phyloP scores from a whole-genome alignment of 2,888 invertebrate genomes.

The Spicauda simplicius region DNA sequence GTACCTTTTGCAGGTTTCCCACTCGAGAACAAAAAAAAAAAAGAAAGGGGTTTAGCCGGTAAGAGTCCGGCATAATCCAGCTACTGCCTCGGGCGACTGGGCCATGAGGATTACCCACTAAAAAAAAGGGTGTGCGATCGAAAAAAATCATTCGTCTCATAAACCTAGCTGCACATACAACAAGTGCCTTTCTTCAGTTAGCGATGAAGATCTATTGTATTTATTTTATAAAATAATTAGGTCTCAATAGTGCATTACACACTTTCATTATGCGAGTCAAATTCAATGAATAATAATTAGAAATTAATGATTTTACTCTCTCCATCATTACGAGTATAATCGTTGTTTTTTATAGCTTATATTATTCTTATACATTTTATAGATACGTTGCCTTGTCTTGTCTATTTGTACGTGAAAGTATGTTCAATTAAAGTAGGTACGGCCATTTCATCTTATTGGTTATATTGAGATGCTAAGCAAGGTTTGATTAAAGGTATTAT shows the following conservation, averaged over 20 bases:
- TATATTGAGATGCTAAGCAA: too few relatives aligned
- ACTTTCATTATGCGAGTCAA: neutral
- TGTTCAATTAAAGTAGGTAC: neutral
- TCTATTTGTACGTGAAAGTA: neutral
- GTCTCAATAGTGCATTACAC: neutral
- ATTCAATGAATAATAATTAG: slow-evolving; percentile 9
- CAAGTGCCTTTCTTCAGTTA: neutral
- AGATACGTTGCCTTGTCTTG: neutral
- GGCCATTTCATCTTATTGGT: neutral
- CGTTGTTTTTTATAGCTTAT: neutral
- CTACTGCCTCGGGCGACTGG: too few relatives aligned
- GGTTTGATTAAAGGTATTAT: too few relatives aligned
- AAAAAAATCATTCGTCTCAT: neutral
- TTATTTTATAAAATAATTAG: slow-evolving; percentile 1
- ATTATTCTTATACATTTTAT: neutral
- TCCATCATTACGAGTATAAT: neutral
- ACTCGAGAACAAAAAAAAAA: too few relatives aligned
- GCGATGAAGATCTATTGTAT: neutral
- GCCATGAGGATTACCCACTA: too few relatives aligned
- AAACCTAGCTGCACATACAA: neutral
- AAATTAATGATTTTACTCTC: slow-evolving; percentile 10
- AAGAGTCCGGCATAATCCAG: too few relatives aligned
- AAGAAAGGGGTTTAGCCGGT: too few relatives aligned
- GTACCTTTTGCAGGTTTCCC: too few relatives aligned
- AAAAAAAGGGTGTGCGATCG: too few relatives aligned